A percentile compares a stretch with the other conserved stretches of the same genome.
phyloP scores from a whole-genome alignment of 2,113 vertebrate species.

The Seriola rivoliana region DNA sequence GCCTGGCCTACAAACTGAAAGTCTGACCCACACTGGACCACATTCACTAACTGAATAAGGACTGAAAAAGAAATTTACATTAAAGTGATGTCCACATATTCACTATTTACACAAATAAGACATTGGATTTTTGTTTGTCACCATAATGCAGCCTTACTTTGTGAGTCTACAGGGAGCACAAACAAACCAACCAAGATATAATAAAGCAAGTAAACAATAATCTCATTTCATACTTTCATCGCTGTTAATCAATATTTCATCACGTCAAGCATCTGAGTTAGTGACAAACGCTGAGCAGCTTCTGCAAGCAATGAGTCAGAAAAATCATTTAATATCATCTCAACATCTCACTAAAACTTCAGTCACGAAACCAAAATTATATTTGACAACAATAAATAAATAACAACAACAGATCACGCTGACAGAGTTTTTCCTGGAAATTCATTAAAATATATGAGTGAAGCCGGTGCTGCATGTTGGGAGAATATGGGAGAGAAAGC shows the following conservation, averaged over 20 bases:
- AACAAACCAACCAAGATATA: slow-evolving; percentile 43
- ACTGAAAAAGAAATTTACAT: not conserved
- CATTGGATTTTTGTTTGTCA: not conserved
- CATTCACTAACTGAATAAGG: not conserved
- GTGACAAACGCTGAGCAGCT: slow-evolving; percentile 57
- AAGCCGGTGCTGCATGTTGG: not conserved
- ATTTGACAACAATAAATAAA: slow-evolving; percentile 44
- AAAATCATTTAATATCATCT: slow-evolving; percentile 40
- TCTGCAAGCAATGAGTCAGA: slow-evolving; percentile 49
- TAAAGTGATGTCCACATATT: not conserved
- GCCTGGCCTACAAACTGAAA: not conserved
- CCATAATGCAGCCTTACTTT: not conserved
- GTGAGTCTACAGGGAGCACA: slow-evolving; percentile 6
- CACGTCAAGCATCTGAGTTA: slow-evolving; percentile 32
- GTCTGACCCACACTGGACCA: not conserved
- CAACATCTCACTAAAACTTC: slow-evolving; percentile 26
- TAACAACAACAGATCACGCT: slow-evolving; percentile 25
- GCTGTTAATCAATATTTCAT: slow-evolving; percentile 74
- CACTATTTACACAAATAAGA: not conserved
- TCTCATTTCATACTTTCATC: slow-evolving; percentile 56
- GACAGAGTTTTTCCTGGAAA: slow-evolving; percentile 5
- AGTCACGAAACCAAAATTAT: slow-evolving; percentile 23
- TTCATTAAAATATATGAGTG: slow-evolving; percentile 28
- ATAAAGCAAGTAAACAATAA: slow-evolving; percentile 56
- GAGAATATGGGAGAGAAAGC: not conserved